Percentiles rank a stretch among this genome's conserved stretches.
These are phyloP conservation scores for Oxygymnocypris stewartii DNA, from an alignment of 2,113 vertebrate genomes.

Conservation along the genomic window DNA sequence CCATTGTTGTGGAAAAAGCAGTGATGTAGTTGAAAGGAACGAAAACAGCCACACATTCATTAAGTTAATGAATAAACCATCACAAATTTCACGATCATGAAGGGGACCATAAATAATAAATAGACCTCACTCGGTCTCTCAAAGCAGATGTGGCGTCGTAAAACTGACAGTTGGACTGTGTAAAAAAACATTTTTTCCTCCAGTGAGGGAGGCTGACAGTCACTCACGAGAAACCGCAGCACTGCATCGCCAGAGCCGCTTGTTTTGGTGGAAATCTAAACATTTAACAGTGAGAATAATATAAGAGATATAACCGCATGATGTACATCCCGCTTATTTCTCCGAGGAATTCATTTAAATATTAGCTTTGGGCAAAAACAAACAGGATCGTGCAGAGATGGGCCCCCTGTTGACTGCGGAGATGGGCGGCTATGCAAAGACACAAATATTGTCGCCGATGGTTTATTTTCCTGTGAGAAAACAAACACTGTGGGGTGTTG, in stretches of 20 bases:
- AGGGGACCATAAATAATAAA: constrained; percentile 48
- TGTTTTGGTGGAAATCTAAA: constrained; percentile 34
- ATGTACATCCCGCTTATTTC: constrained; percentile 44
- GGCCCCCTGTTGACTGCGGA: constrained; percentile 53
- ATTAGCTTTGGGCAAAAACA: constrained; percentile 59
- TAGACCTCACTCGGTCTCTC: constrained; percentile 10
- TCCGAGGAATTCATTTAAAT: constrained; percentile 57
- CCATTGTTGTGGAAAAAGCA: constrained; percentile 43
- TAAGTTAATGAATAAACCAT: constrained; percentile 57
- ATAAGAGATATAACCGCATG: constrained; percentile 38
- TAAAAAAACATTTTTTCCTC: neutral
- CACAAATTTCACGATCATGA: constrained; percentile 40
- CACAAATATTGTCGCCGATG: constrained; percentile 58
- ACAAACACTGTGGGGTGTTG: constrained; percentile 57
- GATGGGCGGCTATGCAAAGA: constrained; percentile 53
- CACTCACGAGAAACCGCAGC: constrained; percentile 11
- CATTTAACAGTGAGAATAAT: constrained; percentile 35
- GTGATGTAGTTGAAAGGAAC: constrained; percentile 16
- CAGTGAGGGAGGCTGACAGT: neutral
- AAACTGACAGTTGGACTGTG: constrained; percentile 27
- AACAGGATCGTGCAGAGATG: constrained; percentile 38
- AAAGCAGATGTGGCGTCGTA: constrained; percentile 33
- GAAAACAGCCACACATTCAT: constrained; percentile 48
- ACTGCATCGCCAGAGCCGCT: neutral
- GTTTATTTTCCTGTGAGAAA: constrained; percentile 64